Base-by-base conservation (phyloP, 2,797 vertebrate genomes). In the Enteromius viviparus region DNA sequence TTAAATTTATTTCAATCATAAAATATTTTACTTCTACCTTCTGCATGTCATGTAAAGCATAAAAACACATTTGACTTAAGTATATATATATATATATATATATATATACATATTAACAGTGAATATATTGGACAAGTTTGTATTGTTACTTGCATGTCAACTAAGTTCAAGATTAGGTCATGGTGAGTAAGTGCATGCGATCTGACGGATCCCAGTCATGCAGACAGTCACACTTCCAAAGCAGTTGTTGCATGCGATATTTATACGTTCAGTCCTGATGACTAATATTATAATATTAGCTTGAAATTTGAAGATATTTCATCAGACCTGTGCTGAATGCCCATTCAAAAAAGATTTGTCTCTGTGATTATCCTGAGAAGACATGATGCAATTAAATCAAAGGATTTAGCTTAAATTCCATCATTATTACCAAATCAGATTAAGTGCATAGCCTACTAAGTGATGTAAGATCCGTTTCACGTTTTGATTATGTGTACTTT, bases 351-450 rank as follows among this genome's bases (percentile, higher is more conserved):
- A 17, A 45, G 23, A 62, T 60, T 62, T 45, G 53, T 71, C n/a
- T 21, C 23, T 32, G 37, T 32, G 78, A 80, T 71, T 71, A 71
- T 32, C 37, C 11, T 21, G 4, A 80, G 23, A 80, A 51, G 62
- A 66, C 29, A 26, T 60, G 78, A 80, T 81, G 79, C 26, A 81
- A 81, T 32, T 47, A 49, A 42, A 71, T 42, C 23, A 58, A 71
- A n/a, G 10, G 53, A 62, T 23, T 49, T 71, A 40, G 7, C 40
- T 81, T 49, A 64, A 49, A 64, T 23, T 32, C 19, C 29, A 26
- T 51, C 5, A 6, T 12, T 42, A 55, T 69, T 0, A 55, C 69
- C 32, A 19, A 55, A 55, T 69, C n/a, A 42, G 49, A 69, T 58
- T 80, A 40, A 69, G 1, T 55, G 77, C 77, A 45, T 19, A 58